Base-by-base conservation (phyloP, 2,113 vertebrate genomes). In the Psophia crepitans region DNA sequence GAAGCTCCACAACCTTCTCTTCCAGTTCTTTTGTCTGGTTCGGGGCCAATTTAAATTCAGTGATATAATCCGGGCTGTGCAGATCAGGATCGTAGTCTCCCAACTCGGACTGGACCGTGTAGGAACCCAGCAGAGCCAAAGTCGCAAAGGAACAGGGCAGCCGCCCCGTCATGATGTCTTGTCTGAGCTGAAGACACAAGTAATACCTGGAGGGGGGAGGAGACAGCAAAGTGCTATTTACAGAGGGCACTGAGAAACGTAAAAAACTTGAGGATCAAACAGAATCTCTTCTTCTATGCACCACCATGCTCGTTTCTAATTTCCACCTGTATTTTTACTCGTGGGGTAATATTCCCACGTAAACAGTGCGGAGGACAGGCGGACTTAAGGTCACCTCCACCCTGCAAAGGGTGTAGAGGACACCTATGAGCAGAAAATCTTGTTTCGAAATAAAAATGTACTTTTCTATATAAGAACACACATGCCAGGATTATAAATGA, bases 91-190 rank as follows among this genome's bases (percentile, higher is more conserved):
- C 99, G 3, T 99, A 99, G 96, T 99, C 99, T 18, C 99, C 99
- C 94, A 99, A 44, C 85, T 99, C 99, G 2, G 99, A 99, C 98
- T 99, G 99, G 90, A 99, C 95, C 3, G 99, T 99, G 18, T 99
- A 99, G 5, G 99, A 99, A 46, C 99, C 99, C 87, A 99, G 97
- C 64, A 99, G 97, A 22, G 99, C 99, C 96, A 99, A 97, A 5
- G 99, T 99, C 8, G 99, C 99, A 74, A 99, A 99, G 84, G 99
- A 99, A 81, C 99, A 99, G 24, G 99, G 99, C 82, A 99, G 98
- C 7, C 98, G 97, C 27, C 99, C 98, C 14, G 93, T 96, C 51
- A 99, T 90, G 79, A 99, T 99, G 97, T 99, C 99, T 85, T 99
- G 99, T 33, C 99, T 98, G 64, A 99, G 98, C 96, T 99, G 99